Conservation (phyloP, 2,113 vertebrate species). For the Ophiodon elongatus region DNA sequence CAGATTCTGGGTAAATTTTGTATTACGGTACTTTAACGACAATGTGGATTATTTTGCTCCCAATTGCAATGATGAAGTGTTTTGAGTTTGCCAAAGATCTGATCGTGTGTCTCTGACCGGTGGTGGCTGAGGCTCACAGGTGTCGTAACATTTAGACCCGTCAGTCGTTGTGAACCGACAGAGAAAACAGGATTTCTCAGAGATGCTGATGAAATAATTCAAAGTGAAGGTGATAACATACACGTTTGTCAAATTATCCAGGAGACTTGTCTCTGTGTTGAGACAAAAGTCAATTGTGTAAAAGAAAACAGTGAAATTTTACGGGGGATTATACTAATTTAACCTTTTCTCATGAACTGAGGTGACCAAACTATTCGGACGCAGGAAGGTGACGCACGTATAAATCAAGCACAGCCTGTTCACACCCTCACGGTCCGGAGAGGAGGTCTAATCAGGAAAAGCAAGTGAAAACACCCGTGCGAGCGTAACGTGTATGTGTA, state of each 20-base stretch:
- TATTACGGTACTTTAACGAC: background rate
- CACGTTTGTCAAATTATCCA: background rate
- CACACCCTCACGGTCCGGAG: constrained; percentile 61
- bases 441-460: constrained; percentile 57
- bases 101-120: background rate
- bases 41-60: background rate
- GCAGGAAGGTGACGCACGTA: constrained; percentile 35
- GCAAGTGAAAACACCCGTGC: constrained; percentile 61
- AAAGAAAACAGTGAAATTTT: background rate
- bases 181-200: background rate
- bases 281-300: background rate
- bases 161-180: background rate
- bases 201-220: background rate
- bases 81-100: background rate
- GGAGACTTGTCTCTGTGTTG: background rate
- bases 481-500: constrained; percentile 47
- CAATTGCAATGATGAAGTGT: background rate
- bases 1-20: background rate
- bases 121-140: background rate
- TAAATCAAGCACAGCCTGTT: constrained; percentile 51
- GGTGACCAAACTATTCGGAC: constrained; percentile 13
- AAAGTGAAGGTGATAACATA: background rate
- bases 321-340: background rate
- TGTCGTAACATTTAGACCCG: background rate
- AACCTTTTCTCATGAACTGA: background rate